phyloP scores from a whole-genome alignment of 2,888 invertebrate species.

The Drosophila demipolita region DNA sequence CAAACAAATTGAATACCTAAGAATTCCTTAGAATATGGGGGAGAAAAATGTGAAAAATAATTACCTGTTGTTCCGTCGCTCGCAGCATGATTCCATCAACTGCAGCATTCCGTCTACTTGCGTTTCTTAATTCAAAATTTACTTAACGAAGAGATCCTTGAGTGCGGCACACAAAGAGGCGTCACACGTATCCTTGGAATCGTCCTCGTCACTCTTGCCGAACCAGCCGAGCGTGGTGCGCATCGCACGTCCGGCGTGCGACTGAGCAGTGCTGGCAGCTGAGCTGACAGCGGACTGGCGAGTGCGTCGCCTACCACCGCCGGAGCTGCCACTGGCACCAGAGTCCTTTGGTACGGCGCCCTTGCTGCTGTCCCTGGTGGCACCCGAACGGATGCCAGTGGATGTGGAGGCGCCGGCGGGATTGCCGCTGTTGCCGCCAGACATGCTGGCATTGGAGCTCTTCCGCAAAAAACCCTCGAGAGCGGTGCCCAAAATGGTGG shows the following conservation, averaged over 20 bases:
- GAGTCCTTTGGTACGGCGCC: slow-evolving; percentile 68
- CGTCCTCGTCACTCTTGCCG: slow-evolving; percentile 89
- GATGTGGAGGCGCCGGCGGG: slow-evolving; percentile 45
- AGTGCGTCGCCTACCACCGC: slow-evolving; percentile 63
- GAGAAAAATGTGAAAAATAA: too few species aligned
- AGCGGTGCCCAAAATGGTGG: slow-evolving; percentile 92
- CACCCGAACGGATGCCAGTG: slow-evolving; percentile 39
- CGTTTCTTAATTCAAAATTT: slow-evolving; percentile 72
- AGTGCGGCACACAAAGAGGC: slow-evolving; percentile 93
- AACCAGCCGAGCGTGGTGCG: slow-evolving; percentile 87
- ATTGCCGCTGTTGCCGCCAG: slow-evolving; percentile 36
- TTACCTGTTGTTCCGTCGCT: not conserved
- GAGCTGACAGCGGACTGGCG: slow-evolving; percentile 70
- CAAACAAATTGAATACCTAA: not conserved
- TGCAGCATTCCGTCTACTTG: slow-evolving; percentile 50
- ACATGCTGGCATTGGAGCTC: slow-evolving; percentile 84
- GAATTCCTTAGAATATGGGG: not conserved
- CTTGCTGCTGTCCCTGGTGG: slow-evolving; percentile 20
- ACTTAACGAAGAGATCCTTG: slow-evolving; percentile 95
- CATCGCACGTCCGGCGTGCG: slow-evolving; percentile 81
- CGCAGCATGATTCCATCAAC: not conserved
- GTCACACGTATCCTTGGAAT: slow-evolving; percentile 90
- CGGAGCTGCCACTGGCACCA: slow-evolving; percentile 30
- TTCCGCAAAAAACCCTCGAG: slow-evolving; percentile 92
- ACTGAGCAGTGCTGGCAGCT: slow-evolving; percentile 61